A percentile compares a stretch with the other conserved stretches of the same genome.
Evolutionary conservation across 1,140 invertebrate species (phyloP).

Genomic region (Nymphalis io): DNA sequence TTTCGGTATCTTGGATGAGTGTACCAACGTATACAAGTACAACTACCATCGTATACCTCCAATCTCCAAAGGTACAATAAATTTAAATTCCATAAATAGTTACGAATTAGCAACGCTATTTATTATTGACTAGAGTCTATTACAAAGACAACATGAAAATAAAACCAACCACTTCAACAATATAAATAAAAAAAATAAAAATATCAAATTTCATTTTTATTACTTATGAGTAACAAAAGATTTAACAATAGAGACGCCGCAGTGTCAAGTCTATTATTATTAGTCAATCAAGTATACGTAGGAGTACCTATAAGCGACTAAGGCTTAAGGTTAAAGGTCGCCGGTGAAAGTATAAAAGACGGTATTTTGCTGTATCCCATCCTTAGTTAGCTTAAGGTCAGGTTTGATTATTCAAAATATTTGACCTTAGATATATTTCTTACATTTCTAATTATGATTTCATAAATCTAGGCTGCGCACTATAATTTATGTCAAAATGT

Average conservation of each 20-base stretch:
- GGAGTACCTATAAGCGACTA: neutral
- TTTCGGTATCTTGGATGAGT: too few relatives aligned
- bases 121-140: too few relatives aligned
- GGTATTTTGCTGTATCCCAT: slow-evolving; percentile 18
- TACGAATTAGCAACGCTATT: too few relatives aligned
- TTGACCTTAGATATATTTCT: slow-evolving; percentile 12
- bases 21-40: too few relatives aligned
- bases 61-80: too few relatives aligned
- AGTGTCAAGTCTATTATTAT: neutral
- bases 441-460: neutral
- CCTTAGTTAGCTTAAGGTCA: slow-evolving; percentile 17
- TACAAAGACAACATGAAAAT: too few relatives aligned
- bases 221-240: neutral
- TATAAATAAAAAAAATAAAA: too few relatives aligned
- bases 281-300: neutral
- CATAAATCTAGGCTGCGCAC: neutral
- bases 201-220: neutral
- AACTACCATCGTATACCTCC: too few relatives aligned
- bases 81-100: too few relatives aligned
- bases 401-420: slow-evolving; percentile 1
- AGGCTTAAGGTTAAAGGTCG: slow-evolving; percentile 13
- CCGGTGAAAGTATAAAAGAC: slow-evolving; percentile 27
- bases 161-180: too few relatives aligned
- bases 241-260: neutral
- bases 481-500: neutral